A percentile compares a stretch with the other conserved stretches of the same genome.
Conservation (phyloP, 2,888 invertebrate species). For the Monopis laevigella region DNA sequence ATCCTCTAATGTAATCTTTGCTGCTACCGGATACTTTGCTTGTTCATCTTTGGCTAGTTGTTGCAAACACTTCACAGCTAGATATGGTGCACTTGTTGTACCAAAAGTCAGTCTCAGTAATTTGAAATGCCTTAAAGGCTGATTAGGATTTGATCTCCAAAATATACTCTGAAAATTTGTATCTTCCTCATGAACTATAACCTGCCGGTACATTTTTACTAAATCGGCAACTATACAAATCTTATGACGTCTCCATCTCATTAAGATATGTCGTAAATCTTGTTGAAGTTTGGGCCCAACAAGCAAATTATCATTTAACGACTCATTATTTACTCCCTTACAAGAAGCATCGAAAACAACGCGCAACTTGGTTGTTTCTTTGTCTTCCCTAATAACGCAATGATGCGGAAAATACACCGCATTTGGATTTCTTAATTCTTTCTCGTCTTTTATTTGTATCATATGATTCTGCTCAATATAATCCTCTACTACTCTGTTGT, state of each 20-base stretch:
- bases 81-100: conserved; percentile 20
- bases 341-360: conserved; percentile 15
- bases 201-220: conserved; percentile 23
- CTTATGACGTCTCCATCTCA: conserved; percentile 21
- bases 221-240: conserved; percentile 22
- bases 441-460: conserved; percentile 1
- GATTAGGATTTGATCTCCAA: conserved; percentile 16
- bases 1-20: conserved; percentile 10
- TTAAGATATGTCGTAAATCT: conserved; percentile 20
- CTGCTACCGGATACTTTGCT: conserved; percentile 16
- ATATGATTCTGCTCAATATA: conserved; percentile 17
- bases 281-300: conserved; percentile 15
- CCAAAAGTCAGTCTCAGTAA: conserved; percentile 20
- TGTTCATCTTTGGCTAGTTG: conserved; percentile 18
- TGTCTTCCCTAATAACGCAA: conserved; percentile 11
- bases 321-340: conserved; percentile 13
- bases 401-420: conserved; percentile 15
- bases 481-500: conserved; percentile 17
- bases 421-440: neutral
- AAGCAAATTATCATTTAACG: conserved; percentile 14
- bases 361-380: conserved; percentile 12
- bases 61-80: conserved; percentile 18
- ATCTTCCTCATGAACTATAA: conserved; percentile 16
- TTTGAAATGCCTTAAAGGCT: conserved; percentile 16
- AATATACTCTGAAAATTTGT: conserved; percentile 20